Base-by-base conservation (phyloP, 2,888 invertebrate genomes). In the Tetranychus piercei region DNA sequence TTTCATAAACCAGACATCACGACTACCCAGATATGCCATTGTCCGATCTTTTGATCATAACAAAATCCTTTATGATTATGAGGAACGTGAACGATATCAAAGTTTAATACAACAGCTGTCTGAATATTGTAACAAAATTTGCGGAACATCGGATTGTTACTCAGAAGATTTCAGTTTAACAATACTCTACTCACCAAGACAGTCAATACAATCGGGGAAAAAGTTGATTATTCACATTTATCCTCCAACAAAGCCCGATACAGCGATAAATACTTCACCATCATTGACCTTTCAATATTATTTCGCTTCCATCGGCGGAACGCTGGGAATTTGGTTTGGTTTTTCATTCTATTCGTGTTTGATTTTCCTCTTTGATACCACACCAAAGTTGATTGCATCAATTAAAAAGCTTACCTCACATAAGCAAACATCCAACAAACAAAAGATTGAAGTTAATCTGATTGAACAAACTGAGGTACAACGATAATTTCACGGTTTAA, bases 331-430 rank as follows among this genome's bases (percentile, higher is more conserved):
- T 11, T 69, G 69, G 69, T 23, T 69, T 69, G 69, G 69, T 11
- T 23, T 69, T 11, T 69, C 69, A 69, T 69, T 69, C 20, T 69
- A 69, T 69, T 69, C 69, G 55, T 55, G 55, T 55, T 55, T 55
- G 15, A 55, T 55, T 15, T 55, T 3, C 15, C 55, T 55, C 55
- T 55, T 55, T 55, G 55, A 55, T 55, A 55, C 55, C 9, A 55
- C 55, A 55, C 55, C 55, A 55, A 55, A 55, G 55, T 15, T 55
- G 15, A 55, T 55, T 55, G 7, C 9, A 1, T 6, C 55, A 55
- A 55, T 55, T 55, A 55, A 55, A 6, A 55, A 15, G 3, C 15
- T 9, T 5, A 6, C 6, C 15, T 55, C 55, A 55, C 55, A 15
- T 2, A 55, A 55, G 15, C 15, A 9, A 55, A 55, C 9, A 15